Percentiles rank a stretch among this genome's conserved stretches.
These are phyloP conservation scores for Muscina levida DNA, from an alignment of 2,888 invertebrate species.

Conservation along the genomic window DNA sequence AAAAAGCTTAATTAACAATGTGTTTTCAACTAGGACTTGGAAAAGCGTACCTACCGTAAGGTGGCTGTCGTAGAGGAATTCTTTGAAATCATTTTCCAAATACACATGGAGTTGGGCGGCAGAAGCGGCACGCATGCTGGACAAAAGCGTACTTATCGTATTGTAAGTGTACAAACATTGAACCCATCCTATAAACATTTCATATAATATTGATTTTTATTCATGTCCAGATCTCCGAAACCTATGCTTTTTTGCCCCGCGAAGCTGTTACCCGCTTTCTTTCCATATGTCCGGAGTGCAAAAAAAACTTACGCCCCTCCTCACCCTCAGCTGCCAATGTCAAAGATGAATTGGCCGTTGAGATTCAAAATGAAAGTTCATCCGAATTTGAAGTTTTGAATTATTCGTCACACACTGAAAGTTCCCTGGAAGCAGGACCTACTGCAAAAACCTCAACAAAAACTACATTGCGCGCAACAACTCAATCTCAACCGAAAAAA, in stretches of 20 bases:
- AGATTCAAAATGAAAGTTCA: slow-evolving; percentile 77
- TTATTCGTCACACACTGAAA: slow-evolving; percentile 77
- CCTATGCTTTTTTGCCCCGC: slow-evolving; percentile 96
- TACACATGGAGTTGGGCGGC: slow-evolving; percentile 96
- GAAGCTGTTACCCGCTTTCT: slow-evolving; percentile 98
- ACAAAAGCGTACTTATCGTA: slow-evolving; percentile 96
- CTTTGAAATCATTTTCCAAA: slow-evolving; percentile 97
- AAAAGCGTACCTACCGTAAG: slow-evolving; percentile 90
- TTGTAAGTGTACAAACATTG: slow-evolving; percentile 84
- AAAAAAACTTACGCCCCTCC: slow-evolving; percentile 78
- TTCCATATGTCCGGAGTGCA: slow-evolving; percentile 95
- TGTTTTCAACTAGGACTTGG: slow-evolving; percentile 82
- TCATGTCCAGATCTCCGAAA: slow-evolving; percentile 94
- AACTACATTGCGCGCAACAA: slow-evolving; percentile 5
- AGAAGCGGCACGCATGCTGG: slow-evolving; percentile 97
- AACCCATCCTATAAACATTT: too few relatives aligned
- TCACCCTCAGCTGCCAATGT: slow-evolving; percentile 73
- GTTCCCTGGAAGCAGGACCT: slow-evolving; percentile 75
- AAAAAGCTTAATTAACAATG: not conserved
- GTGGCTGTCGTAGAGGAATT: slow-evolving; percentile 99
- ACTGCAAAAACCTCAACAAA: slow-evolving; percentile 59
- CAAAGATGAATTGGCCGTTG: slow-evolving; percentile 70
- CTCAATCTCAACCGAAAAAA: slow-evolving; percentile 44
- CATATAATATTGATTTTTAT: not conserved
- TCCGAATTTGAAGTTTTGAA: slow-evolving; percentile 77